Evolutionary conservation across 2,797 vertebrate species (phyloP).

Genomic region (Mus caroli): DNA sequence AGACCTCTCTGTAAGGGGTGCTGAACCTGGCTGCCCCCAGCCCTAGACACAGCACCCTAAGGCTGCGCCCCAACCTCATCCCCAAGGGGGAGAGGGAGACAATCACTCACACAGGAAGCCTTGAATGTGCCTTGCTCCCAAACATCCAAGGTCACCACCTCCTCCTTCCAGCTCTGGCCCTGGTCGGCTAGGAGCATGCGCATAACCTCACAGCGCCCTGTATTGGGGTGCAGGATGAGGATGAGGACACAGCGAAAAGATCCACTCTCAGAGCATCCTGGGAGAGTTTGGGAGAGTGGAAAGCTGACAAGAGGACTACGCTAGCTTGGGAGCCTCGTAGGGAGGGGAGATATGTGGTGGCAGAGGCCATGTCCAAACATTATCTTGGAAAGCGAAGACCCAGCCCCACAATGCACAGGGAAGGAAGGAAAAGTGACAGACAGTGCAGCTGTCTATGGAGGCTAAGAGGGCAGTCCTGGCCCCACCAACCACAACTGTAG

Average conservation of each 20-base stretch:
- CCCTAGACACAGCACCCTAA: neutral
- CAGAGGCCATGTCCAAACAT: neutral
- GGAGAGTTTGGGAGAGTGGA: neutral
- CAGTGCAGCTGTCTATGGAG: fast-evolving
- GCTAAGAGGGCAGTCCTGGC: neutral
- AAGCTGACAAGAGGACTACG: neutral
- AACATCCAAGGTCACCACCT: constrained; percentile 64
- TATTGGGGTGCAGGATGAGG: too few relatives aligned
- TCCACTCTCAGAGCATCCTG: neutral
- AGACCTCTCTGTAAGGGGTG: neutral
- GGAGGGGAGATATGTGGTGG: neutral
- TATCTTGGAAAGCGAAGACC: neutral
- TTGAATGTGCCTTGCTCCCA: neutral
- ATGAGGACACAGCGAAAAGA: neutral
- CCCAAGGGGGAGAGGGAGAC: fast-evolving
- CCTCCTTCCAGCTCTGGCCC: constrained; percentile 86
- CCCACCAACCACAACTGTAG: neutral
- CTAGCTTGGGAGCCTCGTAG: neutral
- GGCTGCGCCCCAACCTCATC: too few relatives aligned
- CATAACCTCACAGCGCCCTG: constrained; percentile 78
- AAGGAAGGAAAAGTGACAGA: neutral
- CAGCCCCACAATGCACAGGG: neutral
- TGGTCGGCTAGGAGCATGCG: constrained; percentile 86
- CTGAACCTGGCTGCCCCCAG: neutral
- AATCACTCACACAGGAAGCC: constrained; percentile 7